These are phyloP conservation scores for Pheosia tremula DNA, from an alignment of 2,888 invertebrate genomes.

Conservation along the genomic window DNA sequence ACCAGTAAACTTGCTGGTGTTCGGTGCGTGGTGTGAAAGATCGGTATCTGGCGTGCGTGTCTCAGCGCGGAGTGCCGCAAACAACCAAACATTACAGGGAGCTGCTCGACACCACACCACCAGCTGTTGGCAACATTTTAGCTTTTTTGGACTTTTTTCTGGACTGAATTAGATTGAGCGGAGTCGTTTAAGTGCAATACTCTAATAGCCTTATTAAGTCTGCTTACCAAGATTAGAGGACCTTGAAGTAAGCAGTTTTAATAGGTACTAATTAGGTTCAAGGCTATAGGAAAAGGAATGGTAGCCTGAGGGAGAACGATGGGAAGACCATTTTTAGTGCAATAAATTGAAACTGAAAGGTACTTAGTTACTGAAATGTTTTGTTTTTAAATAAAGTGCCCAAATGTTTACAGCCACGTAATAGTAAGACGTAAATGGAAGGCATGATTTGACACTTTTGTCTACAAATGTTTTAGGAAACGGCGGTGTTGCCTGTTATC, in stretches of 20 bases:
- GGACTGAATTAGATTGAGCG: too few relatives aligned
- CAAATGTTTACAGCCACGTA: conserved; percentile 57
- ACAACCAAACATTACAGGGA: conserved; percentile 64
- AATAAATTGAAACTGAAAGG: too few relatives aligned
- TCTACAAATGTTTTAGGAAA: conserved; percentile 77
- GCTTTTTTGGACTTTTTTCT: too few relatives aligned
- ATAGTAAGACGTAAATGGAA: conserved; percentile 72
- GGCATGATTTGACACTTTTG: conserved; percentile 79
- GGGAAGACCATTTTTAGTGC: too few relatives aligned
- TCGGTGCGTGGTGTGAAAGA: conserved; percentile 51
- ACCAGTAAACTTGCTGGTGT: conserved; percentile 46
- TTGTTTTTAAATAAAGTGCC: conserved; percentile 10
- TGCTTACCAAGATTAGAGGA: too few relatives aligned
- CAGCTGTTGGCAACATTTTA: conserved; percentile 49
- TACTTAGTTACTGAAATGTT: too few relatives aligned
- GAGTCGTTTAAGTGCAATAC: too few relatives aligned
- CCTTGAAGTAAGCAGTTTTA: too few relatives aligned
- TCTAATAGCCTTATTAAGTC: too few relatives aligned
- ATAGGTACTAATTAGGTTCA: too few relatives aligned
- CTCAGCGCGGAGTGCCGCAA: conserved; percentile 54
- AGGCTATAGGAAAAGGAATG: too few relatives aligned
- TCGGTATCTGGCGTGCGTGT: conserved; percentile 55
- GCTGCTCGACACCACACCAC: conserved; percentile 24
- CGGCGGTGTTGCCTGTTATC: conserved; percentile 58
- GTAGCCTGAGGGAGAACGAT: too few relatives aligned